Evolutionary conservation across 2,888 invertebrate genomes (phyloP).

Genomic region (Andrena bucephala): DNA sequence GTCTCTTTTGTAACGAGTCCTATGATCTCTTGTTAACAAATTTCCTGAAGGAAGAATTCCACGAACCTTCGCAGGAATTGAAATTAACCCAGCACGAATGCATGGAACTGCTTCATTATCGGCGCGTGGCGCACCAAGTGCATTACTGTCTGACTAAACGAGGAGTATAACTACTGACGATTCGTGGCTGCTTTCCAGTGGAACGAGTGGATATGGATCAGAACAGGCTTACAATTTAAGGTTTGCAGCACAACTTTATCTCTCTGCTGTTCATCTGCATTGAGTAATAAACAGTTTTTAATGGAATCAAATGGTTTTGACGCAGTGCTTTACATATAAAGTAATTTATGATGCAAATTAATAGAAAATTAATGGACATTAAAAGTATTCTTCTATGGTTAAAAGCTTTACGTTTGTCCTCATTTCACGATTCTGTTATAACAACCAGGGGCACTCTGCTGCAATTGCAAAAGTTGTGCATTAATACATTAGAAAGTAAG

Average conservation of each 20-base stretch:
- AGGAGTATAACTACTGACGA: slow-evolving; percentile 47
- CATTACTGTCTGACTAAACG: slow-evolving; percentile 25
- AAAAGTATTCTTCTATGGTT: neutral
- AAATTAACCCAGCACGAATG: no score
- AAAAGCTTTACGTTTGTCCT: neutral
- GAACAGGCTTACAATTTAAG: neutral
- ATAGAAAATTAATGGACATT: neutral
- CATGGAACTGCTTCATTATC: neutral
- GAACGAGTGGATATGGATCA: neutral
- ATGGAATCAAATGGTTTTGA: neutral
- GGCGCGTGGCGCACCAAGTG: neutral
- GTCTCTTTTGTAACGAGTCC: neutral
- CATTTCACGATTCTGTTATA: neutral
- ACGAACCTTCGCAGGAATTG: neutral
- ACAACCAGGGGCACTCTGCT: no score
- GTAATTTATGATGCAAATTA: neutral
- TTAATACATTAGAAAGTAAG: no score
- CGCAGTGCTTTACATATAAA: neutral
- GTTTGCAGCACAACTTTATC: neutral
- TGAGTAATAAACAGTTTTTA: neutral
- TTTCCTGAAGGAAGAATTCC: neutral
- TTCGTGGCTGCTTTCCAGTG: slow-evolving; percentile 5
- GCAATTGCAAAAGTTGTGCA: no score
- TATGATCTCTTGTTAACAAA: neutral
- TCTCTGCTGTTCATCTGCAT: neutral